Percentiles rank a stretch among this genome's conserved stretches.
These are phyloP conservation scores for Agelas oroides DNA, from an alignment of 37 sponge, comb jelly and placozoan species.

Conservation along the genomic window DNA sequence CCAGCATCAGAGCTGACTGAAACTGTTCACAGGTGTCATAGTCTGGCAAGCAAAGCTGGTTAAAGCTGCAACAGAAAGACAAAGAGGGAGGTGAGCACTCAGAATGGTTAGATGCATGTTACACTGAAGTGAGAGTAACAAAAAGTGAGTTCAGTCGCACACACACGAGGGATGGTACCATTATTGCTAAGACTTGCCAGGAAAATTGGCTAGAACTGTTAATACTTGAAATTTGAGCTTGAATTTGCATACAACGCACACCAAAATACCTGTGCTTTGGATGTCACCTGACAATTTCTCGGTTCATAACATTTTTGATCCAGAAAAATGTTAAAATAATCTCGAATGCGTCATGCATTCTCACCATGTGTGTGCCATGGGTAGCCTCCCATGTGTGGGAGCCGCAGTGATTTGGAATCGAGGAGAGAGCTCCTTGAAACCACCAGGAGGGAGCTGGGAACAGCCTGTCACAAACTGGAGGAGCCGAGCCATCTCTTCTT, in stretches of 20 bases:
- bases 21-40: conserved; percentile 85
- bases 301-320: too few species aligned
- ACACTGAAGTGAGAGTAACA: too few species aligned
- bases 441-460: conserved; percentile 92
- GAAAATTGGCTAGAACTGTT: too few species aligned
- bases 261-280: too few species aligned
- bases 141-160: too few species aligned
- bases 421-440: conserved; percentile 81
- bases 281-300: too few species aligned
- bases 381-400: conserved; percentile 71
- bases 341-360: neutral
- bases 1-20: conserved; percentile 72
- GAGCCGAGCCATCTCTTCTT: conserved; percentile 86
- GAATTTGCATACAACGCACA: too few species aligned
- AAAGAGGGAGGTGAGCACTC: neutral
- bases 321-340: too few species aligned
- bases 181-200: too few species aligned
- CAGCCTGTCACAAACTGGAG: conserved; percentile 90
- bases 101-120: too few species aligned
- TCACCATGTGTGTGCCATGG: conserved; percentile 92
- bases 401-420: conserved; percentile 70
- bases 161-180: too few species aligned
- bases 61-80: conserved; percentile 71
- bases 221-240: too few species aligned
- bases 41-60: conserved; percentile 86